Percentiles rank a stretch among this genome's conserved stretches.
These are phyloP conservation scores for Zosterops pallidus DNA, from an alignment of 2,113 vertebrate species.

Conservation along the genomic window DNA sequence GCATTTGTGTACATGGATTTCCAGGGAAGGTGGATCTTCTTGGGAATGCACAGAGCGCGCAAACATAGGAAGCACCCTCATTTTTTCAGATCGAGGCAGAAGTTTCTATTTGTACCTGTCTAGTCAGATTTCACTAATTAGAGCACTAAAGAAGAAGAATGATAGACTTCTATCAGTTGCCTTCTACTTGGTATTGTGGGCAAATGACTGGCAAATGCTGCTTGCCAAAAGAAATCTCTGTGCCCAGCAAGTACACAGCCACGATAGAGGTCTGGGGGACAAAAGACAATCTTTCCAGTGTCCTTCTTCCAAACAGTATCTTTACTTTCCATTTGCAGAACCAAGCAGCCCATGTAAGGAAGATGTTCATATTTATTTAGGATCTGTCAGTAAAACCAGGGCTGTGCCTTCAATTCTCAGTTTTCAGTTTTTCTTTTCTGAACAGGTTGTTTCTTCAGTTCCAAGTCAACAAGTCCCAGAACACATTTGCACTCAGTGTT, in stretches of 20 bases:
- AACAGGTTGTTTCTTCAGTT: neutral
- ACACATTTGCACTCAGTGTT: neutral
- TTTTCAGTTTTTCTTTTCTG: neutral
- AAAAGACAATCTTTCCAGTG: neutral
- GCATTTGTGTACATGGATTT: fast-evolving
- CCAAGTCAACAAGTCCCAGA: neutral
- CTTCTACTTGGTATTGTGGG: neutral
- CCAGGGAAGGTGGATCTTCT: neutral
- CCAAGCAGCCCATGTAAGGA: neutral
- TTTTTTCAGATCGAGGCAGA: neutral
- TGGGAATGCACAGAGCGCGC: neutral
- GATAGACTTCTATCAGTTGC: neutral
- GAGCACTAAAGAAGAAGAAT: neutral
- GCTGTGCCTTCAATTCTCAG: neutral
- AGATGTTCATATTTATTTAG: neutral
- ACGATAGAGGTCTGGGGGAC: too few relatives aligned
- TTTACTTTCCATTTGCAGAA: neutral
- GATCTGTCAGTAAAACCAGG: neutral
- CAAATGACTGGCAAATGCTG: neutral
- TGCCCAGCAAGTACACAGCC: neutral
- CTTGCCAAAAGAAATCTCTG: neutral
- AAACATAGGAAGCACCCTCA: neutral
- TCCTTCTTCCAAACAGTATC: neutral
- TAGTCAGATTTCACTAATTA: neutral
- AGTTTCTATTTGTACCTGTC: neutral